Evolutionary conservation across 1,140 invertebrate genomes (phyloP), one percentile per base, ranked within the genome.

Genomic region (Aphelenchoides avenae): DNA sequence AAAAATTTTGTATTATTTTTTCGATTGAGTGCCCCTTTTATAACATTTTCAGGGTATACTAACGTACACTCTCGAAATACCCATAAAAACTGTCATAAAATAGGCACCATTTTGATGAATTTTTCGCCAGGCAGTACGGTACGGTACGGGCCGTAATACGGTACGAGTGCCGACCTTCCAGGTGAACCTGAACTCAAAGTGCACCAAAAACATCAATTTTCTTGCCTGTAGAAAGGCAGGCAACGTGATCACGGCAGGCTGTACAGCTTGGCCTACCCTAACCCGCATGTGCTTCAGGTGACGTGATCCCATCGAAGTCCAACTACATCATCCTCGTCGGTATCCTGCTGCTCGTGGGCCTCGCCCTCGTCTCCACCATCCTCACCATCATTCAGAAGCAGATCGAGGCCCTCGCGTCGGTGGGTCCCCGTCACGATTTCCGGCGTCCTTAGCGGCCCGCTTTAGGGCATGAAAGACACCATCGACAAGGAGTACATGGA

Each of bases 341-440:
- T 26, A 51, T 68, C 36, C 47, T 70, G 37, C 34, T 70, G 13
- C 27, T 70, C 7, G 57, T 71, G 50, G 68, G 68, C 15, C 30
- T 70, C 9, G 57, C 68, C 2, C 31, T 70, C 5, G 69, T 70
- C 18, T 70, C 68, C 15, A 72, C 68, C 7, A 50, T 72, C 7
- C 26, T 70, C 5, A 69, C 57, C 24, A 63, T 70, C 52, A 72
- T 70, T 47, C 66, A 70, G 46, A 68, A 72, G 37, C 68, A 70
- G 57, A 70, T 75, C 29, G 37, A 72, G 37, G 65, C 68, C 6
- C 22, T 73, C 22, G 68, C 65, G 4, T 52, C 9, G 29, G 52
- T 59, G 24, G 36, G 31, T 13, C 20, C 31, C 47, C 11, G 29
- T 42, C 1, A 26, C 13, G 20, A 3, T 31, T 43, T 57, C 13